phyloP scores from a whole-genome alignment of 2,113 vertebrate species.

The Rhinoderma darwinii region DNA sequence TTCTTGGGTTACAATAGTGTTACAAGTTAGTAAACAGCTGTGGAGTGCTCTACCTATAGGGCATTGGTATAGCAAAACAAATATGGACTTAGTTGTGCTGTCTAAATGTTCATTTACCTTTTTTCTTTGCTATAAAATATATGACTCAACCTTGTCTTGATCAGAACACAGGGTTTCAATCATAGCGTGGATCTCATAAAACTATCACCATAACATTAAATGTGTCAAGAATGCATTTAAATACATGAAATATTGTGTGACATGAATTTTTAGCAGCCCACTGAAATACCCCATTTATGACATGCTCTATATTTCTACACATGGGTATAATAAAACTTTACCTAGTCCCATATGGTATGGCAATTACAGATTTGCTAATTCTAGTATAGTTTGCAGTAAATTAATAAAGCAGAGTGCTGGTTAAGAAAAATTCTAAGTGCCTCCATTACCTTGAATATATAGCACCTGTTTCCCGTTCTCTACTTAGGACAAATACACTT shows the following conservation, averaged over 20 bases:
- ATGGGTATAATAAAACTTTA: conserved; percentile 54
- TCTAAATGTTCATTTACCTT: background rate
- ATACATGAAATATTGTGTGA: conserved; percentile 57
- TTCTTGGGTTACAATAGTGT: background rate
- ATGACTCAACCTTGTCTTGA: conserved; percentile 26
- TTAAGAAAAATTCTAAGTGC: conserved; percentile 41
- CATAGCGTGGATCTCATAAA: conserved; percentile 56
- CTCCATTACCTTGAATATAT: conserved; percentile 36
- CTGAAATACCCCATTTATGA: conserved; percentile 56
- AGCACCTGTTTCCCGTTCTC: conserved; percentile 54
- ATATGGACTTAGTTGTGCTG: background rate
- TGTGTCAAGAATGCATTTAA: conserved; percentile 59
- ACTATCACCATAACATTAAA: conserved; percentile 58
- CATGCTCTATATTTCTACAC: conserved; percentile 58
- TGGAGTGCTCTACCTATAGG: background rate
- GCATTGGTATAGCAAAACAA: background rate
- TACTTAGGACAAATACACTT: conserved; percentile 46
- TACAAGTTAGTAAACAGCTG: background rate
- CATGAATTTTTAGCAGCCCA: conserved; percentile 53
- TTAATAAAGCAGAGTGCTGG: conserved; percentile 44
- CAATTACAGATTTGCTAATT: conserved; percentile 58
- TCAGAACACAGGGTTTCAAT: conserved; percentile 58
- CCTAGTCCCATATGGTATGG: conserved; percentile 56
- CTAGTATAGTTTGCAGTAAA: conserved; percentile 53
- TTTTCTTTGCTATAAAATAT: conserved; percentile 40